Base-by-base conservation (phyloP, 2,888 invertebrate species). In the Lomographa bimaculata region DNA sequence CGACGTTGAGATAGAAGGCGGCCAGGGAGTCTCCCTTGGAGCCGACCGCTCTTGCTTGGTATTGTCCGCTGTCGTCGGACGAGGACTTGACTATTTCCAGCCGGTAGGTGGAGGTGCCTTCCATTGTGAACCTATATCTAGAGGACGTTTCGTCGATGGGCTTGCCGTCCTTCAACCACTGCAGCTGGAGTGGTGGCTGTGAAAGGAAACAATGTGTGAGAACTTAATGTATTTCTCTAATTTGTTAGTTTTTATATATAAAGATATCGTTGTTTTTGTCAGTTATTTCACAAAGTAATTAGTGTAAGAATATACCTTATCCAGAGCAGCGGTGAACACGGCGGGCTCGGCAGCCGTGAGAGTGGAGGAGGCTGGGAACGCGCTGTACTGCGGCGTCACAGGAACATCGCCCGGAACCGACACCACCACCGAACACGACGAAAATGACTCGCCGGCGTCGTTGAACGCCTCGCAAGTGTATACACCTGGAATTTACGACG, bases 391-490 rank as follows among this genome's bases (percentile, higher is more conserved):
- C 57, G 97, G 97, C 74, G 94, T 92, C 74, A 94, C 93, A 33
- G 94, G 91, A 61, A 94, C 92, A 83, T 98, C 97, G 46, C 96
- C 97, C 20, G 97, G 95, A 56, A 97, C 97, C 42, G 92, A 76
- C 42, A 98, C 97, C 64, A 94, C 93, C 45, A 98, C 91, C 52
- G 96, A 94, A 82, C 97, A 97, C 60, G 96, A 96, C 71, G 97
- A 97, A 91, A 97, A 97, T 54, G 96, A 95, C 84, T 97, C 97
- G 52, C 97, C 97, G 32, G 94, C 94, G 83, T 97, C 96, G 85
- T 97, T 98, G 90, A 97, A 97, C 54, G 98, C 97, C 81, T 98
- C 98, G 82, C 98, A 98, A 7, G 97, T 97, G 89, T 98, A 98
- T 6, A 96, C 95, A 45, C 98, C 98, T 70, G 94, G 90, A 9